Percentiles rank a stretch among this genome's conserved stretches.
phyloP scores from a whole-genome alignment of 2,113 vertebrate species.

The Scolopax mira region DNA sequence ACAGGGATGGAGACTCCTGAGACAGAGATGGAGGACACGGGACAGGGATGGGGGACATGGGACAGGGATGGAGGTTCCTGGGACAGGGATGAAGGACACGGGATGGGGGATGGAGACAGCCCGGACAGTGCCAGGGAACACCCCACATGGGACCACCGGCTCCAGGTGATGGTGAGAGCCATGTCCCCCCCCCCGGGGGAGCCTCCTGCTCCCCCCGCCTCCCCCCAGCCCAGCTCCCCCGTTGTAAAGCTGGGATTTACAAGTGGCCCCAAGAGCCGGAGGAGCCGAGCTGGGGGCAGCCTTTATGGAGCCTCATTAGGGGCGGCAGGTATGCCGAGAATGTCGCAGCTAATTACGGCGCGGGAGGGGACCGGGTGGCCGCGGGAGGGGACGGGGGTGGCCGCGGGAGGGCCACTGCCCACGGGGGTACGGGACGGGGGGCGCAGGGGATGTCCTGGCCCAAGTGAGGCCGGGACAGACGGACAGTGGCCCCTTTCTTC shows the following conservation, averaged over 20 bases:
- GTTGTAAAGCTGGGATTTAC: constrained; percentile 22
- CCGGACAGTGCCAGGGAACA: rapidly evolving
- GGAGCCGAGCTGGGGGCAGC: constrained; percentile 8
- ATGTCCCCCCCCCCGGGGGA: neutral
- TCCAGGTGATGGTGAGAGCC: rapidly evolving
- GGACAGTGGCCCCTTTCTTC: too few relatives aligned
- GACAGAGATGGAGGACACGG: too few relatives aligned
- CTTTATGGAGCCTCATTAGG: constrained; percentile 69
- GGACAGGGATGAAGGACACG: too few relatives aligned
- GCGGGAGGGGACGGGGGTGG: neutral
- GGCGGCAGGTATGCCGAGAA: constrained; percentile 63
- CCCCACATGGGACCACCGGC: rapidly evolving
- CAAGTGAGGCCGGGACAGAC: too few relatives aligned
- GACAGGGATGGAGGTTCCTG: too few relatives aligned
- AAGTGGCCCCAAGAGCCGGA: constrained; percentile 17
- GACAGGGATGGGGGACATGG: too few relatives aligned
- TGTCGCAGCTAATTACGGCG: constrained; percentile 28
- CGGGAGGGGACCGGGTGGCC: neutral
- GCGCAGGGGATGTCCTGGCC: too few relatives aligned
- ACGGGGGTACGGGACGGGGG: neutral
- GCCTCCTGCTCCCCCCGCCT: neutral
- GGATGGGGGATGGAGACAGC: too few relatives aligned
- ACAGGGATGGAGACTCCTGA: too few relatives aligned
- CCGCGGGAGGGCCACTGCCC: neutral
- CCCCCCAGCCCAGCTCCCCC: too few relatives aligned